Evolutionary conservation across 2,113 vertebrate genomes (phyloP).

Genomic region (Sus scrofa): DNA sequence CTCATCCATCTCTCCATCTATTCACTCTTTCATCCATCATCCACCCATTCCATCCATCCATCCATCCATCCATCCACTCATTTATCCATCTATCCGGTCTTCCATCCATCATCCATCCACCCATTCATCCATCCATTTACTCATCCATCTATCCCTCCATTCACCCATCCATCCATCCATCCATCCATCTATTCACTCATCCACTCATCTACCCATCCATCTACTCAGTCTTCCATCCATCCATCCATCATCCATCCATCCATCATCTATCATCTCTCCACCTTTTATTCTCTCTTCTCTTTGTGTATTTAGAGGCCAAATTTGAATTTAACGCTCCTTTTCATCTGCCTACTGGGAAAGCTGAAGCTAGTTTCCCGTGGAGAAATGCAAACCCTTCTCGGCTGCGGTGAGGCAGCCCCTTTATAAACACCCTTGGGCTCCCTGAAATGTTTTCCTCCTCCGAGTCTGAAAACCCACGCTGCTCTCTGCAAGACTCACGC

Average conservation of each 20-base stretch:
- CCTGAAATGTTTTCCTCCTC: not conserved
- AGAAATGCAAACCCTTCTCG: too few relatives aligned
- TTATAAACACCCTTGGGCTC: not conserved
- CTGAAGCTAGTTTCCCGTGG: not conserved
- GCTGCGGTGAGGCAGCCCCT: not conserved
- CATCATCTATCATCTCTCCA: not conserved
- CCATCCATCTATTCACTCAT: not conserved
- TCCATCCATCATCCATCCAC: rapidly evolving
- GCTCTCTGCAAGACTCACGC: not conserved
- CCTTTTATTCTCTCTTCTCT: not conserved
- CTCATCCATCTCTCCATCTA: too few relatives aligned
- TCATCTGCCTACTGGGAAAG: not conserved
- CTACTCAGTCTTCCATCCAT: too few relatives aligned
- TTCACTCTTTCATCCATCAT: rapidly evolving
- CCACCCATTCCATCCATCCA: rapidly evolving
- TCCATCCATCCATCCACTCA: rapidly evolving
- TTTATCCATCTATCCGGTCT: rapidly evolving
- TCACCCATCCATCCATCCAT: rapidly evolving
- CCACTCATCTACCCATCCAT: not conserved
- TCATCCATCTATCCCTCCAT: rapidly evolving
- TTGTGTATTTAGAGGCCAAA: not conserved
- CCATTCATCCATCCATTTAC: rapidly evolving
- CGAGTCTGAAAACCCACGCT: not conserved
- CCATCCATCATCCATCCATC: not conserved
- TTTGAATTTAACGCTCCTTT: not conserved